A percentile compares a stretch with the other conserved stretches of the same genome.
These are phyloP conservation scores for Ruditapes philippinarum DNA, from an alignment of 1,140 invertebrate species.

Conservation along the genomic window DNA sequence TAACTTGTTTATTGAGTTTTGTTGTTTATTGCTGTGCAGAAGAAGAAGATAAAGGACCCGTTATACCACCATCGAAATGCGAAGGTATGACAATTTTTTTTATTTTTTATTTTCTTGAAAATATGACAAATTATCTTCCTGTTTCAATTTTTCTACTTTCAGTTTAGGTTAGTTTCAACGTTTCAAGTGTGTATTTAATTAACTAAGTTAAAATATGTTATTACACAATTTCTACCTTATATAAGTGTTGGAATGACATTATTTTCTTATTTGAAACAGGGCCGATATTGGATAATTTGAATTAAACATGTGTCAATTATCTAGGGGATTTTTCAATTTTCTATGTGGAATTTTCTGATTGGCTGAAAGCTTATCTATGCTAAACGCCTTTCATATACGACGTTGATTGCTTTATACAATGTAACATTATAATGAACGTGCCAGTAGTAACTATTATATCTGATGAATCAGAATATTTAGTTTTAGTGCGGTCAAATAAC, in stretches of 20 bases:
- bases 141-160: conserved; percentile 31
- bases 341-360: conserved; percentile 54
- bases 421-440: no score
- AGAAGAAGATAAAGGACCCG: conserved; percentile 59
- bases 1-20: background rate
- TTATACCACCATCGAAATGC: conserved; percentile 58
- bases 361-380: conserved; percentile 19
- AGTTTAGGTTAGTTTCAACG: background rate
- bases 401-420: no score
- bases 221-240: background rate
- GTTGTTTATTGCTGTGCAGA: background rate
- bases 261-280: no score
- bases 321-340: conserved; percentile 12
- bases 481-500: no score
- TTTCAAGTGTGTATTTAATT: background rate
- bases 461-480: no score
- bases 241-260: no score
- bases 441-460: no score
- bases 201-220: background rate
- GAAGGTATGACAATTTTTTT: conserved; percentile 59
- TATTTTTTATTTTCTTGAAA: background rate
- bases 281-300: no score
- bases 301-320: background rate
- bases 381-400: conserved; percentile 35
- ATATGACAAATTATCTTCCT: conserved; percentile 36